Base-by-base conservation (phyloP, 2,113 vertebrate species). In the Oxyruncus cristatus region DNA sequence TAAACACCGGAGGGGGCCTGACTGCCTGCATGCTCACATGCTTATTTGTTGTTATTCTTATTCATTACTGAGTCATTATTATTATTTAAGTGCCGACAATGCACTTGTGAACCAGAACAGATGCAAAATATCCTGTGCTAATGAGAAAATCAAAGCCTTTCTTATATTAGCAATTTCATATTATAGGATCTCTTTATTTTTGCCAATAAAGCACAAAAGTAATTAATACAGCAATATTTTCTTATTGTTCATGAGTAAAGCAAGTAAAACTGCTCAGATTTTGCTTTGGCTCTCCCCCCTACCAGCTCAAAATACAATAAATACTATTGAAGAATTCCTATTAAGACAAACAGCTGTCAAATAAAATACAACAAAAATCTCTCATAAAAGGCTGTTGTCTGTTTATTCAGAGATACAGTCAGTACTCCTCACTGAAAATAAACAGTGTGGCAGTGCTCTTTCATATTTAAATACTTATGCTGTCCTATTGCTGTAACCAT, bases 121-220 rank as follows among this genome's bases (percentile, higher is more conserved):
- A 96, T 95, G 95, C 95, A 97, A 97, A 97, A 96, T 97, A 96
- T 93, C 93, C 96, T 94, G 95, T 82, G 89, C 94, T 97, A 97
- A 97, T 97, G 95, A 96, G 96, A 97, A 97, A 97, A 97, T 96
- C 96, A 96, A 97, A 97, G 94, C 94, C 75, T 89, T 91, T 94
- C 95, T 96, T 92, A 94, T 85, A 97, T 96, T 95, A 95, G 95
- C 68, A 94, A 94, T 95, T 97, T 95, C 92, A 93, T 97, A 96
- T 95, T 96, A 95, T 95, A 97, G 89, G 47, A 95, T 88, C 92
- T 95, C 93, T 97, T 94, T 92, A 94, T 95, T 96, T 97, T 95
- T 95, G 96, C 92, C 96, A 96, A 95, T 97, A 96, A 97, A 93
- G 89, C 85, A 95, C 81, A 95, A 93, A 93, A 96, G 94, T 97